phyloP scores from a whole-genome alignment of 92 coral and sea anemone species.

The Epizoanthus illoricatus region DNA sequence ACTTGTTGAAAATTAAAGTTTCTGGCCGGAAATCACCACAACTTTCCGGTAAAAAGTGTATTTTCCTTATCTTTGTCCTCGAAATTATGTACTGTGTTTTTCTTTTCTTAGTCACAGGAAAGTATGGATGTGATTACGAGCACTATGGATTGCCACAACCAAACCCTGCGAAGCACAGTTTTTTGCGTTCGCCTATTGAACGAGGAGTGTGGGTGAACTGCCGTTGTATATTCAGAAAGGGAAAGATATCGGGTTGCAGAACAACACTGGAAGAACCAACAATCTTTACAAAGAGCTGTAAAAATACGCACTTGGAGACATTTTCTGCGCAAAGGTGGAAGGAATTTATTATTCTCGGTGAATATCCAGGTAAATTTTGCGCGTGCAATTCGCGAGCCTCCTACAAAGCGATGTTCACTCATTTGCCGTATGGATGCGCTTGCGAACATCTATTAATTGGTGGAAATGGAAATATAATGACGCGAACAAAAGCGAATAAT shows the following conservation, averaged over 20 bases:
- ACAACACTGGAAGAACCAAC: background rate
- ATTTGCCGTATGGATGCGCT: background rate
- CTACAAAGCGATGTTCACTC: background rate
- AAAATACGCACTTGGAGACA: no score
- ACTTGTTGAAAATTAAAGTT: slow-evolving; percentile 8
- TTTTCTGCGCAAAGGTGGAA: background rate
- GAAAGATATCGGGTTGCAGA: background rate
- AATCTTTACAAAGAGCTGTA: background rate
- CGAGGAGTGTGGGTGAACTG: background rate
- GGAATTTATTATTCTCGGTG: background rate
- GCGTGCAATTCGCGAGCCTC: background rate
- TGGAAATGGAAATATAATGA: background rate
- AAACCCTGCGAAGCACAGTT: background rate
- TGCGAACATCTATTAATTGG: slow-evolving; percentile 11
- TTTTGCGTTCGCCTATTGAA: background rate
- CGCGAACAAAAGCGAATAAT: background rate
- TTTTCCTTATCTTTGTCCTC: background rate
- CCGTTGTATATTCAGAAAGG: background rate
- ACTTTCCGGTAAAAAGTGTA: background rate
- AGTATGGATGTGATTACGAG: background rate
- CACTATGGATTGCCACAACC: background rate
- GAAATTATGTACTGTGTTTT: background rate
- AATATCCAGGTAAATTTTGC: background rate
- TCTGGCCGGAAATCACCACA: slow-evolving; percentile 14
- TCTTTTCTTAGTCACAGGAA: background rate